Percentiles rank a stretch among this genome's conserved stretches.
Evolutionary conservation across 2,888 invertebrate species (phyloP).

Genomic region (Drosophila meridiana): DNA sequence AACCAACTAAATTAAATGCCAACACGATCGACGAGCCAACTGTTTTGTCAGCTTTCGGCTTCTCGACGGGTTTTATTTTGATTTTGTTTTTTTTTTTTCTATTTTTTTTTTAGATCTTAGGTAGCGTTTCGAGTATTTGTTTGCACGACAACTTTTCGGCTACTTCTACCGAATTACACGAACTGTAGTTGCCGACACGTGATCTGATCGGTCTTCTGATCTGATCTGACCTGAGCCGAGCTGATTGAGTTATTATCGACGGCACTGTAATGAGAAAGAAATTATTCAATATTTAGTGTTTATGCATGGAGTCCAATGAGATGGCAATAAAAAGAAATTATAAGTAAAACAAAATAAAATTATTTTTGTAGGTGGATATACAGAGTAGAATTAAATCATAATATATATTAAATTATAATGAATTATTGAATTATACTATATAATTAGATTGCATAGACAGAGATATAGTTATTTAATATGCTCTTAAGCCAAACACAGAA

Average conservation of each 20-base stretch:
- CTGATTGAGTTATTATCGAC: conserved; percentile 48
- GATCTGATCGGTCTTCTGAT: conserved; percentile 15
- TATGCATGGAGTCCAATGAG: background rate
- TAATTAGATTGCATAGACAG: background rate
- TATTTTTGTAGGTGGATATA: background rate
- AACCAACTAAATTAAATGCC: conserved; percentile 73
- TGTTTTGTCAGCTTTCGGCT: conserved; percentile 50
- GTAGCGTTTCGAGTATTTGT: conserved; percentile 27
- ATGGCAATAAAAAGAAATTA: background rate
- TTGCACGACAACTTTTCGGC: conserved; percentile 32
- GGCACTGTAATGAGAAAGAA: conserved; percentile 45
- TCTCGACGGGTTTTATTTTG: conserved; percentile 38
- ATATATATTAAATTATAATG: background rate
- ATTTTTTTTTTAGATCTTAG: conserved; percentile 16
- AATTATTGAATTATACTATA: no score
- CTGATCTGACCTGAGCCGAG: conserved; percentile 15
- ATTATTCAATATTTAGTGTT: conserved; percentile 7
- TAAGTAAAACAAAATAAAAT: background rate
- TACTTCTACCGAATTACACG: conserved; percentile 46
- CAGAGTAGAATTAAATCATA: background rate
- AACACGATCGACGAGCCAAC: conserved; percentile 63
- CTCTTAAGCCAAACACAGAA: background rate
- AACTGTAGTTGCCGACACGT: conserved; percentile 29
- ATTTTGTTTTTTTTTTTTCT: conserved; percentile 2
- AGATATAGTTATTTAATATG: background rate